Percentiles rank a stretch among this genome's conserved stretches.
Conservation (phyloP, 2,888 invertebrate species). For the Heterodera filipjevi region DNA sequence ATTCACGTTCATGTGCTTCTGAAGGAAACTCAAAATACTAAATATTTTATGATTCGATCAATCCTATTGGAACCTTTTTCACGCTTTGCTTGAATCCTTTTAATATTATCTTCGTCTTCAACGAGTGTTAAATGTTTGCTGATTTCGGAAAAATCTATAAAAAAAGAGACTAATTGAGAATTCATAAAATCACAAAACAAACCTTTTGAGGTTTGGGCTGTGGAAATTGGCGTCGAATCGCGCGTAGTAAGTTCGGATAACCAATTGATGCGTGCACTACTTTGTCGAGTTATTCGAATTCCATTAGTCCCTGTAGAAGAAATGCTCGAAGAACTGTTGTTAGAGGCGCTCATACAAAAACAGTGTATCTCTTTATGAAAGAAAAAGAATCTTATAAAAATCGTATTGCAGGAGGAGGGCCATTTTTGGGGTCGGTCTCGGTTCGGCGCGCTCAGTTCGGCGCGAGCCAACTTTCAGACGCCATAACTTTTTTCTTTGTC, state of each 20-base stretch:
- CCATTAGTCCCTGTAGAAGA: constrained; percentile 22
- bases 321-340: constrained; percentile 5
- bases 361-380: neutral
- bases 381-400: too few species aligned
- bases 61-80: constrained; percentile 29
- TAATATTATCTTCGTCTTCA: constrained; percentile 22
- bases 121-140: constrained; percentile 10
- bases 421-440: too few species aligned
- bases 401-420: too few species aligned
- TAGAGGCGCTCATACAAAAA: constrained; percentile 17
- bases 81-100: constrained; percentile 11
- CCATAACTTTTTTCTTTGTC: too few species aligned
- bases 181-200: too few species aligned
- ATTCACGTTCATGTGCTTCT: constrained; percentile 38
- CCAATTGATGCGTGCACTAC: constrained; percentile 24
- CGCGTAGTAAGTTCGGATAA: constrained; percentile 10
- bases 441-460: too few species aligned
- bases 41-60: neutral
- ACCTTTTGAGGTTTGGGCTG: constrained; percentile 15
- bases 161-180: neutral
- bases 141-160: constrained; percentile 6
- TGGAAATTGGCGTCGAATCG: constrained; percentile 7
- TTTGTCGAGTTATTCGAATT: constrained; percentile 22
- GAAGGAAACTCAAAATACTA: constrained; percentile 14
- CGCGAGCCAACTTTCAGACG: too few species aligned